Conservation (phyloP, 1,140 invertebrate species). For the Neodiprion virginianus region DNA sequence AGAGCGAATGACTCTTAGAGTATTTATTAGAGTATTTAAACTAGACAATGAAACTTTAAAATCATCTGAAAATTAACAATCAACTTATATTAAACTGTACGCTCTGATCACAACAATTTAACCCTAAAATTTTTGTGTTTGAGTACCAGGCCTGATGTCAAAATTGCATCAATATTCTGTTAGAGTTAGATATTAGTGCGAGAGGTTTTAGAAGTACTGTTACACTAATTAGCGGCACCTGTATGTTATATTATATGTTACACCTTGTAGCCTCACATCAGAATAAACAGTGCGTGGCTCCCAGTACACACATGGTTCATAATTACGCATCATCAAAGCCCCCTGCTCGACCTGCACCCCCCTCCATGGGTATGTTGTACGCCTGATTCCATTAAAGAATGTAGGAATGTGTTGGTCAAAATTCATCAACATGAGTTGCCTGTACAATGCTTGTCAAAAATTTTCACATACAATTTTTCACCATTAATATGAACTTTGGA, state of each 20-base stretch:
- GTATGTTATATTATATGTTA: constrained; percentile 39
- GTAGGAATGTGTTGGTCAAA: not conserved
- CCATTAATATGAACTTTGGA: too few species aligned
- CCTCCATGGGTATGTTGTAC: constrained; percentile 56
- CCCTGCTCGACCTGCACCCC: constrained; percentile 61
- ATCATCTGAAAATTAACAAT: too few species aligned
- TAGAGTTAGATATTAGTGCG: too few species aligned
- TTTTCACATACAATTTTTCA: too few species aligned
- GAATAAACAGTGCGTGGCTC: constrained; percentile 56
- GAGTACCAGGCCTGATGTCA: constrained; percentile 5
- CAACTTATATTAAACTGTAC: too few species aligned
- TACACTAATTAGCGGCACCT: constrained; percentile 28
- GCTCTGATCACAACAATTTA: not conserved
- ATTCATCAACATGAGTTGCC: not conserved
- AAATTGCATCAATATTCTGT: too few species aligned
- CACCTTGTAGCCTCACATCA: constrained; percentile 57
- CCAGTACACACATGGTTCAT: constrained; percentile 50
- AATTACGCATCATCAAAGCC: constrained; percentile 57
- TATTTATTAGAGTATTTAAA: not conserved
- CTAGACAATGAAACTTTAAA: not conserved
- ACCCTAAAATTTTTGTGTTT: not conserved
- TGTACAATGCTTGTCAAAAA: too few species aligned
- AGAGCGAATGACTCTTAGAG: not conserved
- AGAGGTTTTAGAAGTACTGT: constrained; percentile 10
- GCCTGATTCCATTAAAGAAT: not conserved